A percentile compares a stretch with the other conserved stretches of the same genome.
Conservation (phyloP, 1,140 invertebrate genomes). For the Panagrolaimus sp. region DNA sequence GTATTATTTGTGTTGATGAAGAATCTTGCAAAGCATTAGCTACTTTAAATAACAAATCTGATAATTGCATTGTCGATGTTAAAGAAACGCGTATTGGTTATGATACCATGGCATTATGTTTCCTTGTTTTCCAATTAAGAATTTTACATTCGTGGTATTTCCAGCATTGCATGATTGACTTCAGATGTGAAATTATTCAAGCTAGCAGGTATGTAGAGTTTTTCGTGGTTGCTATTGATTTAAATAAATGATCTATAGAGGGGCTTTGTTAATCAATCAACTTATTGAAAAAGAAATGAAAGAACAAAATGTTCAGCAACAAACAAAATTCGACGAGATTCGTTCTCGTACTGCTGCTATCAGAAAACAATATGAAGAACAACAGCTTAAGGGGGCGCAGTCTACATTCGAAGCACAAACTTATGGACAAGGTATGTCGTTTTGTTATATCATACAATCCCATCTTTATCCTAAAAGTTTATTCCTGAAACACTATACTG, state of each 20-base stretch:
- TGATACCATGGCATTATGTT: slow-evolving; percentile 48
- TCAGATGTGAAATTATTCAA: slow-evolving; percentile 55
- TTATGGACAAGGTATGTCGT: slow-evolving; percentile 52
- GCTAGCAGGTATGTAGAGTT: slow-evolving; percentile 44
- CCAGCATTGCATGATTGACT: slow-evolving; percentile 57
- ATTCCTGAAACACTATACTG: background rate
- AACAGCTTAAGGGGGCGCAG: slow-evolving; percentile 32
- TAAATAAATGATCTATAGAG: slow-evolving; percentile 39
- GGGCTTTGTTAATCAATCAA: slow-evolving; percentile 56
- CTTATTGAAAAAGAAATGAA: slow-evolving; percentile 57
- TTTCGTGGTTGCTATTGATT: background rate
- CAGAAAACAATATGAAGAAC: slow-evolving; percentile 48
- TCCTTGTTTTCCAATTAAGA: slow-evolving; percentile 53
- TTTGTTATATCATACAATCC: background rate
- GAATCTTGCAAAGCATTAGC: slow-evolving; percentile 15
- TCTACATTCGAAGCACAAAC: slow-evolving; percentile 43
- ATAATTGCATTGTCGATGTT: slow-evolving; percentile 22
- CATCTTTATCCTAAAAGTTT: background rate
- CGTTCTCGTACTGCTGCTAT: slow-evolving; percentile 47
- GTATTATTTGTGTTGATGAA: slow-evolving; percentile 44
- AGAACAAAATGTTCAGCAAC: slow-evolving; percentile 54
- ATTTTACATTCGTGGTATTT: slow-evolving; percentile 55
- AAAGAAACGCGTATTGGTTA: slow-evolving; percentile 51
- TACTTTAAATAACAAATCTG: background rate
- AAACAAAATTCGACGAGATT: slow-evolving; percentile 53